Evolutionary conservation across 2,888 invertebrate genomes (phyloP), one percentile per base, ranked within the genome.

Genomic region (Caenorhabditis sp.): DNA sequence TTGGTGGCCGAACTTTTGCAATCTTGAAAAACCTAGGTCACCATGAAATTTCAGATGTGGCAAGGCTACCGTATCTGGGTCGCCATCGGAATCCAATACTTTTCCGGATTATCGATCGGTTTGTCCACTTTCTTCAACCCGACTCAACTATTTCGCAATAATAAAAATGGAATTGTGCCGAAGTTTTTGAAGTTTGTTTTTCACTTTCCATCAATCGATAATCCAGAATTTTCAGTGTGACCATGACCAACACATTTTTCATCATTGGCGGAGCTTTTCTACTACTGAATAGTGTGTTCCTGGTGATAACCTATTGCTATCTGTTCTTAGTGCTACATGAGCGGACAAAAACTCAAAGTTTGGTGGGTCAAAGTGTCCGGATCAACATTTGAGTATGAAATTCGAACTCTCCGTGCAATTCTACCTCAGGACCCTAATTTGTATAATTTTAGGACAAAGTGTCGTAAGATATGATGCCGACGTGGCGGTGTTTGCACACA

Each of bases 61-160:
- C 65, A 64, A 60, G 70, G 78, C 15, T 67, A 71, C 40, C 64
- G 70, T 56, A 58, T 79, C 20, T 67, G 65, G 51, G 20, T 78
- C 5, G 84, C 81, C 1, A 81, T 84, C 13, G 40, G 35, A 0
- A 44, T 72, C 11, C 81, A 84, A 35, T 84, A 72, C 47, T 24
- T 64, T 2, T 53, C 62, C 1, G 71, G 71, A 15, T 20, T 79
- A 2, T 67, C 67, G 0, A 61, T 79, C 20, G 79, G 79, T 6
- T 8, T 79, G 13, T 35, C 71, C 20, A 71, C 79, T 15, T 72
- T 71, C 65, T 79, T 71, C 67, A 79, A 72, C 50, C 67, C 61
- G 2, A 61, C 67, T n/a, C 69, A 65, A 56, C 53, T 79, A 18
- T 79, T 67, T 24, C 67, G 71, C 22, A 79, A 67, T 22, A 40